Evolutionary conservation across 1,140 invertebrate species (phyloP), one percentile per base, ranked within the genome.

Genomic region (Lasioglossum albipes): DNA sequence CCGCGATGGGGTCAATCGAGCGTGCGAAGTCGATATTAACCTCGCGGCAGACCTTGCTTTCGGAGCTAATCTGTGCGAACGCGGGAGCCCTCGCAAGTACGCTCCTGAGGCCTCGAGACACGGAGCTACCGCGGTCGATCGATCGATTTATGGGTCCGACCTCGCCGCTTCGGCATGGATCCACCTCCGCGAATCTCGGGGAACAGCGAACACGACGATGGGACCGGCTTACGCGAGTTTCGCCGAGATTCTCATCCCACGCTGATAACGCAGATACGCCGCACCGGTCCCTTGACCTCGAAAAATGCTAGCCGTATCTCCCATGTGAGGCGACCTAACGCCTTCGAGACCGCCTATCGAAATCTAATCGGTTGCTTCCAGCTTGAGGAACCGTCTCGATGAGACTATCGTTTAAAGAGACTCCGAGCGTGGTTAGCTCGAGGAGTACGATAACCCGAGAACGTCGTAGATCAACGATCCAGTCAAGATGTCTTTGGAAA

Each of bases 121-220:
- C 66, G 62, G 6, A 22, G 68, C 68, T 52, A 45, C 54, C 77
- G 57, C 54, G 42, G 45, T 64, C 82, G 65, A 86, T 84, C 77
- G 81, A 84, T 84, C 76, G 77, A 86, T 86, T 86, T 83, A 86
- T 74, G 57, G 74, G 62, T 87, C 64, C 79, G 71, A 82, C 82
- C 67, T 82, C 62, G 76, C 65, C 36, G 59, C 66, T 68, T 65
- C 69, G 45, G 27, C 45, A 75, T 66, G 62, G 42, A 79, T 75
- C 76, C 31, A 67, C 45, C 57, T 41, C 52, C 66, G 45, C 75
- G 41, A 57, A 73, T 54, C 71, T 20, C 16, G 31, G 64, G 6
- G 49, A 27, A 65, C 13, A 7, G 10, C 41, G 79, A 52, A 62
- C 10, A 49, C 65, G 67, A 31, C 52, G 36, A 36, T 36, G 36